These are phyloP conservation scores for Galemys pyrenaicus DNA, from an alignment of 2,113 vertebrate species.

Conservation along the genomic window DNA sequence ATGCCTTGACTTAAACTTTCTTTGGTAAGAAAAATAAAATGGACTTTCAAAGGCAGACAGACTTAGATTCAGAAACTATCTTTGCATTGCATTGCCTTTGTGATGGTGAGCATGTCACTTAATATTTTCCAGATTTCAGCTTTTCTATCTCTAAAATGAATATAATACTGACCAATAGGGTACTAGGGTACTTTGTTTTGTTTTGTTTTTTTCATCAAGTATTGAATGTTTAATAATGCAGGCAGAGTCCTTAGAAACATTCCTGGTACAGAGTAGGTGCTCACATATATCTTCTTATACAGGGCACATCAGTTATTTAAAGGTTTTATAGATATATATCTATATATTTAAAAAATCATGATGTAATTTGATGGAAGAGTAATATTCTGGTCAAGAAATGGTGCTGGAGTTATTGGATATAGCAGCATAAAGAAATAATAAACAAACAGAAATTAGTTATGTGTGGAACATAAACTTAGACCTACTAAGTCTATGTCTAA, in stretches of 20 bases:
- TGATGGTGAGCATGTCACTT: background rate
- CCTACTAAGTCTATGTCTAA: no score
- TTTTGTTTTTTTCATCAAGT: background rate
- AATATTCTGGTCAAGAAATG: background rate
- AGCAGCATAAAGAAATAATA: background rate
- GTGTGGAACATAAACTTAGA: background rate
- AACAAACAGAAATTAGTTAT: background rate
- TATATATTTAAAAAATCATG: background rate
- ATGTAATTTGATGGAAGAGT: background rate
- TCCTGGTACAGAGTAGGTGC: background rate
- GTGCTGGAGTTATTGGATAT: background rate
- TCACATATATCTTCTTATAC: background rate
- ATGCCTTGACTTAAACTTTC: background rate
- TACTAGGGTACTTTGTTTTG: no score
- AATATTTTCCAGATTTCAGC: background rate
- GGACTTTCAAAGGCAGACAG: background rate
- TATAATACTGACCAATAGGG: background rate
- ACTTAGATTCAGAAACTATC: background rate
- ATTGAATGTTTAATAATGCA: background rate
- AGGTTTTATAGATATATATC: no score
- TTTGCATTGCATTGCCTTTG: rapidly evolving
- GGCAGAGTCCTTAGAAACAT: background rate
- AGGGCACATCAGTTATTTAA: background rate
- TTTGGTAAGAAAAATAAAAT: background rate
- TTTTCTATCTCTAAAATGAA: background rate